Evolutionary conservation across 53 echinoderm and acorn worm genomes (phyloP).

Genomic region (Hippasteria phrygiana): DNA sequence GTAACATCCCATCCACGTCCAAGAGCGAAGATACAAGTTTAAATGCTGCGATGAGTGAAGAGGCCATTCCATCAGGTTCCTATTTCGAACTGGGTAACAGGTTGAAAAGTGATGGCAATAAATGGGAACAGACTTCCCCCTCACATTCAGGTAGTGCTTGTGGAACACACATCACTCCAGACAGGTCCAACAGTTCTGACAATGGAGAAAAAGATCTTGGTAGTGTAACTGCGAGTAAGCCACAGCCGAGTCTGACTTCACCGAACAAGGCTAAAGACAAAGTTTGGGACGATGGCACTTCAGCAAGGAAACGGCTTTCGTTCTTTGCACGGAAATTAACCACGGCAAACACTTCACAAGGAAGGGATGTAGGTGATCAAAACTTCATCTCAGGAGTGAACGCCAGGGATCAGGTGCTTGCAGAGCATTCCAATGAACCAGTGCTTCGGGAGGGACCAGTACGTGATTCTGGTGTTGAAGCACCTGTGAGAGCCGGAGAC

Average conservation of each 20-base stretch:
- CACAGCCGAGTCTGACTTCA: neutral
- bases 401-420: neutral
- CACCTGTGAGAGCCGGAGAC: neutral
- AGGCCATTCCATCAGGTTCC: neutral
- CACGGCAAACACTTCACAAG: neutral
- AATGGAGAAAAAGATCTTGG: neutral
- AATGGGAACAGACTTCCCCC: neutral
- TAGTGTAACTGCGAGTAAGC: neutral
- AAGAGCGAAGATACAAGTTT: neutral
- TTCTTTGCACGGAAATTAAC: slow-evolving; percentile 41
- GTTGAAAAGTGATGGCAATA: neutral
- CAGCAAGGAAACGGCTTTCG: slow-evolving; percentile 1
- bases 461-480: neutral
- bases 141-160: neutral
- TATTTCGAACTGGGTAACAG: neutral
- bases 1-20: neutral
- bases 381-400: neutral
- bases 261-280: neutral
- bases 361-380: neutral
- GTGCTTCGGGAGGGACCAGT: neutral
- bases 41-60: neutral
- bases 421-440: neutral
- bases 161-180: neutral
- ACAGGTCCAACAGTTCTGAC: neutral
- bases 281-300: neutral